A percentile compares a stretch with the other conserved stretches of the same genome.
Conservation (phyloP, 1,140 invertebrate species). For the Bombus polaris region DNA sequence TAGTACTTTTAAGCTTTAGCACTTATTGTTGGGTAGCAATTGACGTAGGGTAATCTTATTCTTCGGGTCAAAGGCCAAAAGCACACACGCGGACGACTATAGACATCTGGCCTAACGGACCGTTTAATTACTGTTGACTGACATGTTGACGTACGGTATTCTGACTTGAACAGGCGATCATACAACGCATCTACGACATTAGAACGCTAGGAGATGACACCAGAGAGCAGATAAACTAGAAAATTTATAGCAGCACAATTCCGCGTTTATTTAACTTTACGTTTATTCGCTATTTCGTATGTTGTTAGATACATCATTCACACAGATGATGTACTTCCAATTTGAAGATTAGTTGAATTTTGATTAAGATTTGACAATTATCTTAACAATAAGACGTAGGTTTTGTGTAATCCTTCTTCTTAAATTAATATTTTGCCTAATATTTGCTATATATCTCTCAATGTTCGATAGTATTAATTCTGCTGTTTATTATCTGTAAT, state of each 20-base stretch:
- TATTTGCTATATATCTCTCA: too few relatives aligned
- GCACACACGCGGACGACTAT: neutral
- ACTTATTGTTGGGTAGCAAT: neutral
- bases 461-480: too few relatives aligned
- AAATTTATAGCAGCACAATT: neutral
- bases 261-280: neutral
- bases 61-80: neutral
- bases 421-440: too few relatives aligned
- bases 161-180: neutral
- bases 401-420: too few relatives aligned
- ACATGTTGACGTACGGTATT: neutral
- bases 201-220: neutral
- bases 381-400: too few relatives aligned
- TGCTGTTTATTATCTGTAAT: too few relatives aligned
- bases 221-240: too few relatives aligned
- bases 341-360: neutral
- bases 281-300: neutral
- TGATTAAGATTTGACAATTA: neutral
- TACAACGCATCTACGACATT: neutral
- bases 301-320: neutral
- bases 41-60: neutral
- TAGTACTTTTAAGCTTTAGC: neutral
- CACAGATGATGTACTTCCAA: neutral
- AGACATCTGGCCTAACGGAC: neutral
- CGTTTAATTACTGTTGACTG: slow-evolving; percentile 4